Conservation (phyloP, 1,140 invertebrate genomes). For the Melitaea cinxia region DNA sequence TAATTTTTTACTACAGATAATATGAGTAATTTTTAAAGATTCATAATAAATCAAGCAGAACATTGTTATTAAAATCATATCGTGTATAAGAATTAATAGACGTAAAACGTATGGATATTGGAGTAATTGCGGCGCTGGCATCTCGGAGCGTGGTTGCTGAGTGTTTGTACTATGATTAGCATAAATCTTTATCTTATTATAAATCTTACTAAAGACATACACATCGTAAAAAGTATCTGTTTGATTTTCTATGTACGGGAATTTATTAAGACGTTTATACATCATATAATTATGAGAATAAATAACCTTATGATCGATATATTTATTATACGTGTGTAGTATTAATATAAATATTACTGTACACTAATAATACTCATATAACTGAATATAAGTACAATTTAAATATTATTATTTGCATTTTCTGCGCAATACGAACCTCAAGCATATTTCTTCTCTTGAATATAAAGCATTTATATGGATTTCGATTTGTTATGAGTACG, state of each 20-base stretch:
- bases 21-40: background rate
- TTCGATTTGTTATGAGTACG: background rate
- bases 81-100: slow-evolving; percentile 10
- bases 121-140: slow-evolving; percentile 9
- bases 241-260: background rate
- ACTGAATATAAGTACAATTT: background rate
- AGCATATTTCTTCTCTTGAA: background rate
- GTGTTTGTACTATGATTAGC: slow-evolving; percentile 19
- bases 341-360: background rate
- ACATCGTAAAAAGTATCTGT: slow-evolving; percentile 6
- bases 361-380: background rate
- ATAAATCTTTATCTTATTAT: slow-evolving; percentile 23
- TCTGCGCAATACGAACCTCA: background rate
- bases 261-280: background rate
- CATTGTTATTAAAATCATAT: too few relatives aligned
- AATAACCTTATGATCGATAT: background rate
- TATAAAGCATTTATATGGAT: background rate
- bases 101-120: slow-evolving; percentile 16
- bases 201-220: slow-evolving; percentile 1
- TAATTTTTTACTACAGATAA: background rate
- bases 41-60: slow-evolving; percentile 17
- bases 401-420: background rate
- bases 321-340: background rate
- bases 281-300: background rate
- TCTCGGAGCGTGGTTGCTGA: background rate